phyloP scores from a whole-genome alignment of 2,888 invertebrate genomes.

The Eupithecia vulgata region DNA sequence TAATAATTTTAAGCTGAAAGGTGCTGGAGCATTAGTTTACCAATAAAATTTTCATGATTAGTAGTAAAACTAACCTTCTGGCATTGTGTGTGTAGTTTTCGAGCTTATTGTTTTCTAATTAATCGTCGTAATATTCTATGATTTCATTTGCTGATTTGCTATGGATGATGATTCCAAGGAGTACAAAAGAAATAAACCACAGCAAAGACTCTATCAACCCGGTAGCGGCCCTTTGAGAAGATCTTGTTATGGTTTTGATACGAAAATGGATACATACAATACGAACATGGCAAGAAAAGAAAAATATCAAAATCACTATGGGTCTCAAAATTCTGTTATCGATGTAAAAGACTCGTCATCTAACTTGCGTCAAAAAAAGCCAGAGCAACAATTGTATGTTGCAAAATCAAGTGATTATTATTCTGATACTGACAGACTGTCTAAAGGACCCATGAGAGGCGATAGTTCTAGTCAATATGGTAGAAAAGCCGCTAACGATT shows the following conservation, averaged over 20 bases:
- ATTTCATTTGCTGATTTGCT: slow-evolving; percentile 65
- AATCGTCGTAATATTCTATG: slow-evolving; percentile 56
- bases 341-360: slow-evolving; percentile 63
- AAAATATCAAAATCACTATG: slow-evolving; percentile 66
- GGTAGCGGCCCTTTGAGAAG: slow-evolving; percentile 90
- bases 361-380: slow-evolving; percentile 70
- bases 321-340: slow-evolving; percentile 73
- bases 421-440: slow-evolving; percentile 67
- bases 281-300: slow-evolving; percentile 63
- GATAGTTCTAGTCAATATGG: slow-evolving; percentile 78
- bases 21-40: slow-evolving; percentile 27
- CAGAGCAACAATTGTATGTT: slow-evolving; percentile 77
- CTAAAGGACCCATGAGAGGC: slow-evolving; percentile 63
- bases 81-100: slow-evolving; percentile 37
- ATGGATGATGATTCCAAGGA: slow-evolving; percentile 84
- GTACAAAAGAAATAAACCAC: slow-evolving; percentile 86
- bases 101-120: slow-evolving; percentile 48
- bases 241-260: slow-evolving; percentile 85
- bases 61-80: slow-evolving; percentile 41
- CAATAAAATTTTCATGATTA: slow-evolving; percentile 33
- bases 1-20: slow-evolving; percentile 19
- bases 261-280: slow-evolving; percentile 79
- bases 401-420: slow-evolving; percentile 68
- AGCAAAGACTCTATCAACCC: slow-evolving; percentile 89
- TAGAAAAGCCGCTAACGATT: slow-evolving; percentile 68